Base-by-base conservation (phyloP, 2,888 invertebrate genomes). In the Acleris laterana region DNA sequence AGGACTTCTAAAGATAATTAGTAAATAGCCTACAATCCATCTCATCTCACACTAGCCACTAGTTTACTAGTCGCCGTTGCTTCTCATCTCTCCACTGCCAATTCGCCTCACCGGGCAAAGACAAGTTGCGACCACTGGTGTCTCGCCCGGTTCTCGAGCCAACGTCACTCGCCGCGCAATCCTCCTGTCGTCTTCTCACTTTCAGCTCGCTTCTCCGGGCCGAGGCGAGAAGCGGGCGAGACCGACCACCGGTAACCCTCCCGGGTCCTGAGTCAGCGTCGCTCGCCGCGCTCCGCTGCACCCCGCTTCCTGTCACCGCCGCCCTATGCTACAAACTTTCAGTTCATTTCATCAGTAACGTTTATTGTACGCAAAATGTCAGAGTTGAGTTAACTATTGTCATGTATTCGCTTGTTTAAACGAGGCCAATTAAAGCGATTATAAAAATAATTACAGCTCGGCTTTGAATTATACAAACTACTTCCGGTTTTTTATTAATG, bases 241-340 rank as follows among this genome's bases (percentile, higher is more conserved):
- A 28, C 16, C 38, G 42, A 42, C 20, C 38, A 6, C 46, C 46
- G 46, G 72, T 89, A 87, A 75, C 56, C 74, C 72, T 61, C 62
- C 57, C 74, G 74, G 75, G 75, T 80, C 84, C 88, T 89, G 89
- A 89, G 82, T 89, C 90, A 90, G 90, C 89, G 76, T 70, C 75
- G 82, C 77, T 80, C 82, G 81, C 77, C 81, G 78, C 87, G 89
- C 88, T 87, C 83, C 80, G 88, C 80, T 88, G 87, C 90, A 81
- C 88, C 74, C 82, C 82, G 84, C 85, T 91, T 91, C 89, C 91
- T 89, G 90, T 89, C 90, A 89, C 90, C 68, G 65, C 62, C 71
- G 67, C 70, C 62, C 90, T 90, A 89, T 89, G 82, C 87, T 85
- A 84, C 86, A 79, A 73, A 88, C 88, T 88, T 88, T 89, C 87